Evolutionary conservation across 1,140 invertebrate species (phyloP).

Genomic region (Hermatobates lingyangjiaoensis): DNA sequence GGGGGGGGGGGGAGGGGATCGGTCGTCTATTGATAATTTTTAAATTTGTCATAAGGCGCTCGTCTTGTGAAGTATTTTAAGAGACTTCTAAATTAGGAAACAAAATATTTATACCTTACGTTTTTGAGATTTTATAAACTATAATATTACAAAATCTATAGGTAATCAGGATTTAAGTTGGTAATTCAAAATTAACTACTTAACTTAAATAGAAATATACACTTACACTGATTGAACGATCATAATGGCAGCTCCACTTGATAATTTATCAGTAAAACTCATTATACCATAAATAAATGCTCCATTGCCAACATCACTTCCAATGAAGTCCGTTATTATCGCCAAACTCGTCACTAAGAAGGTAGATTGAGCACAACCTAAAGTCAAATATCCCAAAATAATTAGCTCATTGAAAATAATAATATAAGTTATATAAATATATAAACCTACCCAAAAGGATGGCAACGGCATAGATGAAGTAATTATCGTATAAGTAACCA

Average conservation of each 20-base stretch:
- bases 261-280: conserved; percentile 87
- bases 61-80: too few relatives aligned
- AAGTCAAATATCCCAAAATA: conserved; percentile 11
- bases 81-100: too few relatives aligned
- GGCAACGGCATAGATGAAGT: conserved; percentile 54
- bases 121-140: too few relatives aligned
- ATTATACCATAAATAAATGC: conserved; percentile 93
- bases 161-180: too few relatives aligned
- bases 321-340: conserved; percentile 78
- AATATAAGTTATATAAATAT: neutral
- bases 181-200: too few relatives aligned
- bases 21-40: too few relatives aligned
- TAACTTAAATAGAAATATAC: neutral
- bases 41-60: too few relatives aligned
- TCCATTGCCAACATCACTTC: conserved; percentile 60
- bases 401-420: neutral
- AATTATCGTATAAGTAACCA: conserved; percentile 32
- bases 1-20: too few relatives aligned
- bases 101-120: too few relatives aligned
- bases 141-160: too few relatives aligned
- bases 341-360: conserved; percentile 77
- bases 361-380: conserved; percentile 60
- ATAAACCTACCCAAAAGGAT: conserved; percentile 45
- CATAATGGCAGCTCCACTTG: conserved; percentile 50
- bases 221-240: conserved; percentile 4